Percentiles rank a stretch among this genome's conserved stretches.
These are phyloP conservation scores for Asteroscopus sphinx DNA, from an alignment of 2,888 invertebrate species.

Conservation along the genomic window DNA sequence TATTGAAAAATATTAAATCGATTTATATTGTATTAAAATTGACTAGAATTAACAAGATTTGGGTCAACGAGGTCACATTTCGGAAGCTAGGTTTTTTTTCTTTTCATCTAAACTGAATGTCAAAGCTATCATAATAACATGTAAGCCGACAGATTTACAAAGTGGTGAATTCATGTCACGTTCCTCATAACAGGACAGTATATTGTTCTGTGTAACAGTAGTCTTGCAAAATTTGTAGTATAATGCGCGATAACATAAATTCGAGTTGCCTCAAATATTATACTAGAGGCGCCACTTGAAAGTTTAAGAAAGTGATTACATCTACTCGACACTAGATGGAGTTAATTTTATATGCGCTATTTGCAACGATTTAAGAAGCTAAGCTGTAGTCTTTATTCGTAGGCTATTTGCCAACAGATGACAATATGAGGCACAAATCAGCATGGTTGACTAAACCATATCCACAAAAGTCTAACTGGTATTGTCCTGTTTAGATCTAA, in stretches of 20 bases:
- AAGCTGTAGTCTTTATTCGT: too few relatives aligned
- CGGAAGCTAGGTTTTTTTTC: slow-evolving; percentile 60
- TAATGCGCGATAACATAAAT: slow-evolving; percentile 67
- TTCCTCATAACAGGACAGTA: slow-evolving; percentile 2
- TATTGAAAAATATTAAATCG: slow-evolving; percentile 38
- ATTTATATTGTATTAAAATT: slow-evolving; percentile 53
- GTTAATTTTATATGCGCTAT: neutral
- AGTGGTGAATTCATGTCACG: slow-evolving; percentile 3
- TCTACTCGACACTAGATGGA: slow-evolving; percentile 58
- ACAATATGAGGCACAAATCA: neutral
- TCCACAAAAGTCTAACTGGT: neutral
- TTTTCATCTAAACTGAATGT: slow-evolving; percentile 67
- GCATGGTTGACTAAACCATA: neutral
- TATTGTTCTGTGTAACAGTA: slow-evolving; percentile 3
- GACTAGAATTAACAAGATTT: slow-evolving; percentile 59
- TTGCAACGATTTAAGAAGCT: too few relatives aligned
- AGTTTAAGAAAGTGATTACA: slow-evolving; percentile 8
- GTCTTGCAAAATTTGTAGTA: slow-evolving; percentile 58
- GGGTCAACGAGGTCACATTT: slow-evolving; percentile 78
- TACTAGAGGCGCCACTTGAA: slow-evolving; percentile 45
- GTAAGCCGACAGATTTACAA: slow-evolving; percentile 57
- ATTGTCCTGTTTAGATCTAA: slow-evolving; percentile 28
- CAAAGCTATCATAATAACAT: slow-evolving; percentile 70
- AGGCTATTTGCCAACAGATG: slow-evolving; percentile 44
- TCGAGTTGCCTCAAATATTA: slow-evolving; percentile 16